phyloP scores from a whole-genome alignment of 2,113 vertebrate genomes.

The Cavia aperea region DNA sequence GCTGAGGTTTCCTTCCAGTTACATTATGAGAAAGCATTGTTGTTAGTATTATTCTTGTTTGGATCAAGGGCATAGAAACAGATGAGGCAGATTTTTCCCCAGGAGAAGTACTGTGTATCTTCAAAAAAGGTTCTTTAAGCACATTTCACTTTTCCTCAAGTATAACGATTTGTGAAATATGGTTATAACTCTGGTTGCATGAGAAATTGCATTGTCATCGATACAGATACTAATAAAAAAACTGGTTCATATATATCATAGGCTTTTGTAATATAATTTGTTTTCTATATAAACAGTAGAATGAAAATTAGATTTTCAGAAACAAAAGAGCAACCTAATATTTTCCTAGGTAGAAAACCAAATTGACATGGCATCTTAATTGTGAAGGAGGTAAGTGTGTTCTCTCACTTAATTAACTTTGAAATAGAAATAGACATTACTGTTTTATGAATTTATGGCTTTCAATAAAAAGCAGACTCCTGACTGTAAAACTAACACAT shows the following conservation, averaged over 20 bases:
- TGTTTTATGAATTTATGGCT: too few relatives aligned
- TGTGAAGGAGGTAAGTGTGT: neutral
- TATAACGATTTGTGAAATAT: constrained; percentile 1
- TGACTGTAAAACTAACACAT: neutral
- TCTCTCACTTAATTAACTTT: too few relatives aligned
- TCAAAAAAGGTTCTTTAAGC: neutral
- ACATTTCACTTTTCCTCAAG: constrained; percentile 16
- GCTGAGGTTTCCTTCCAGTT: neutral
- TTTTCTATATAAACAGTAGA: neutral
- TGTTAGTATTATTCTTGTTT: neutral
- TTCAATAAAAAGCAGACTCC: neutral
- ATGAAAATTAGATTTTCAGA: constrained; percentile 36
- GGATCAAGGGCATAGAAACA: neutral
- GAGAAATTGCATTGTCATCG: neutral
- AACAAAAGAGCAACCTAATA: neutral
- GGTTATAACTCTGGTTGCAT: constrained; percentile 16
- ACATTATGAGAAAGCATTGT: neutral
- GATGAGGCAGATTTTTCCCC: neutral
- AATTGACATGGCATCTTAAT: neutral
- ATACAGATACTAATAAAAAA: neutral
- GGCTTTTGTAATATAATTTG: neutral
- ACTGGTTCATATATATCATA: neutral
- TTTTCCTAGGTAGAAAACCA: constrained; percentile 11
- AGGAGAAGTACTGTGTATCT: neutral
- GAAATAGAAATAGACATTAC: too few relatives aligned